A percentile compares a stretch with the other conserved stretches of the same genome.
phyloP scores from a whole-genome alignment of 2,113 vertebrate genomes.

The Rhadina sibilatrix region DNA sequence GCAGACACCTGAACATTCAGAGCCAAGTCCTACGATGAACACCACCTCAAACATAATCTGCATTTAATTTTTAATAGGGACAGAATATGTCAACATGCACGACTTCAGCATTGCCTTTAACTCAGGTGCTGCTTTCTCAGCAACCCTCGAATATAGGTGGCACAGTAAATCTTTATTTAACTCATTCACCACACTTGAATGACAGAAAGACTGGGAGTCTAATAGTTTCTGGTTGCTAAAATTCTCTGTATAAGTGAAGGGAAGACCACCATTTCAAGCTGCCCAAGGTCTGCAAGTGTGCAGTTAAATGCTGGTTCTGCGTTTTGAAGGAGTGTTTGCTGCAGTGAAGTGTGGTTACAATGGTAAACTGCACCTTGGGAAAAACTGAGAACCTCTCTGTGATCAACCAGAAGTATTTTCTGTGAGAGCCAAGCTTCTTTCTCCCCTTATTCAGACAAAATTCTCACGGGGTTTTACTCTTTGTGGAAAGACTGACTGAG shows the following conservation, averaged over 20 bases:
- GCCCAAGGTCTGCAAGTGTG: neutral
- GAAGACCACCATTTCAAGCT: neutral
- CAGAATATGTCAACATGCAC: neutral
- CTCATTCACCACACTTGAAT: neutral
- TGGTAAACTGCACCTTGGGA: neutral
- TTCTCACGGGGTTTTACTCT: neutral
- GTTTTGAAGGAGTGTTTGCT: neutral
- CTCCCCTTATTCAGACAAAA: neutral
- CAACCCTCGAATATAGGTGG: accelerated
- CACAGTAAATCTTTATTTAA: neutral
- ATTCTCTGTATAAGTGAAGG: neutral
- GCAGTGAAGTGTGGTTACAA: neutral
- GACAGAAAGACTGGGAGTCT: neutral
- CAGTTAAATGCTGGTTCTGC: neutral
- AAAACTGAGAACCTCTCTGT: neutral
- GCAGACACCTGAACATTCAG: neutral
- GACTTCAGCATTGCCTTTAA: neutral
- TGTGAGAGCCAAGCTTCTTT: neutral
- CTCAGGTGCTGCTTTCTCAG: neutral
- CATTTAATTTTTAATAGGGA: neutral
- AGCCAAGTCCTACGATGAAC: accelerated
- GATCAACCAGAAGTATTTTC: neutral
- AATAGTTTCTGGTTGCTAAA: neutral
- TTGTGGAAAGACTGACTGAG: neutral
- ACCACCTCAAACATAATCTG: neutral